Evolutionary conservation across 2,797 vertebrate genomes (phyloP), one percentile per base, ranked within the genome.

Genomic region (Enteromius mattozi): DNA sequence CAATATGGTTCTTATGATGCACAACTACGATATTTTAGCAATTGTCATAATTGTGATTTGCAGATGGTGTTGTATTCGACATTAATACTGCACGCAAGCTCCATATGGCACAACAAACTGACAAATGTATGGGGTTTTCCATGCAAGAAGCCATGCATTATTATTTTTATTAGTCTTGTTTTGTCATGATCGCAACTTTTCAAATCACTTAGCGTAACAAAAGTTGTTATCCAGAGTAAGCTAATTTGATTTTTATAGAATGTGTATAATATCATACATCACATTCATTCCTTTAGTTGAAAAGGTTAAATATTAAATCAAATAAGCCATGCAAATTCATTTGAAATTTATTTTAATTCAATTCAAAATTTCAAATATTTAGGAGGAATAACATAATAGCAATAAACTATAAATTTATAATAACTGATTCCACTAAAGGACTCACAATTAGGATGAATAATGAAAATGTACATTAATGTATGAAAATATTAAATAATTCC

Each of bases 41-140:
- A 42, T 40, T 40, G 14, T 77, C 75, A 77, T 61, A 27, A 61
- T 6, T 42, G 54, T 27, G n/a, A 61, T 9, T 7, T 61, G 54
- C 75, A 77, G 75, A 77, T 77, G 75, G 75, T 61, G 35, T n/a
- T 56, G 49, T 35, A n/a, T 33, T n/a, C 4, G 30, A 54, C 13
- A 40, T 59, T 77, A 75, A 14, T n/a, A 17, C 12, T 59, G 7
- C 35, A 40, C 35, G 35, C 33, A 10, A n/a, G 10, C 49, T n/a
- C 49, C 51, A 42, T n/a, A 59, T 24, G 75, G 54, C 7, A 27
- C 21, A 77, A 59, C 21, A 61, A 61, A 77, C 2, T 59, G 75
- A 77, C 13, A 77, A 77, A 61, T 40, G 35, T 59, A 59, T 77
- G 24, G 17, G 27, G 8, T 74, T 74, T 30, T 51, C 24, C 71